These are phyloP conservation scores for Sitta europaea DNA, from an alignment of 2,113 vertebrate species.

Conservation along the genomic window DNA sequence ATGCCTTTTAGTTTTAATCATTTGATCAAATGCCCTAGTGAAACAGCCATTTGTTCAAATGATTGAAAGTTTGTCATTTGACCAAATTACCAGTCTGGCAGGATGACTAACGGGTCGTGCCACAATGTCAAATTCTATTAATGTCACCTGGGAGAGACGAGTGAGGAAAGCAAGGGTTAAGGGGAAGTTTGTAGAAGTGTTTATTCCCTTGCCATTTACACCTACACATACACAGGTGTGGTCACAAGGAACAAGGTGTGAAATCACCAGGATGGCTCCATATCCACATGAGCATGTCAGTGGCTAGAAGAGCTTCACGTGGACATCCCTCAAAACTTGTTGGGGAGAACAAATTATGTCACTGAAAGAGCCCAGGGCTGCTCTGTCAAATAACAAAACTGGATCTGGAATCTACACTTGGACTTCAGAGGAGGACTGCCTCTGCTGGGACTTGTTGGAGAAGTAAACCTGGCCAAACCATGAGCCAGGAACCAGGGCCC, in stretches of 20 bases:
- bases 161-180: constrained; percentile 57
- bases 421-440: not conserved
- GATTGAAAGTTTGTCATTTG: constrained; percentile 69
- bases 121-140: constrained; percentile 49
- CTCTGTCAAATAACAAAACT: not conserved
- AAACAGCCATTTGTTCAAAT: constrained; percentile 57
- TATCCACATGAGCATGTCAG: not conserved
- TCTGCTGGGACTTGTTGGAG: not conserved
- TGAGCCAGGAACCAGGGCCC: accelerated
- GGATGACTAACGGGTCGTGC: constrained; percentile 55
- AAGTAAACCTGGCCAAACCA: not conserved
- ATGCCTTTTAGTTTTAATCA: constrained; percentile 62
- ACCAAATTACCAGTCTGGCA: constrained; percentile 59
- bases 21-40: constrained; percentile 50
- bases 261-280: not conserved
- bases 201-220: not conserved
- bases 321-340: not conserved
- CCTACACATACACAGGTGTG: not conserved
- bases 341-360: not conserved
- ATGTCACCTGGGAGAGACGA: constrained; percentile 9
- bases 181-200: not conserved
- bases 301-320: accelerated
- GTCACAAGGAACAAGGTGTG: not conserved
- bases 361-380: not conserved
- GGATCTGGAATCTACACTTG: not conserved